Percentiles rank a stretch among this genome's conserved stretches.
These are phyloP conservation scores for Peromyscus nudipes DNA, from an alignment of 2,797 vertebrate species.

Conservation along the genomic window DNA sequence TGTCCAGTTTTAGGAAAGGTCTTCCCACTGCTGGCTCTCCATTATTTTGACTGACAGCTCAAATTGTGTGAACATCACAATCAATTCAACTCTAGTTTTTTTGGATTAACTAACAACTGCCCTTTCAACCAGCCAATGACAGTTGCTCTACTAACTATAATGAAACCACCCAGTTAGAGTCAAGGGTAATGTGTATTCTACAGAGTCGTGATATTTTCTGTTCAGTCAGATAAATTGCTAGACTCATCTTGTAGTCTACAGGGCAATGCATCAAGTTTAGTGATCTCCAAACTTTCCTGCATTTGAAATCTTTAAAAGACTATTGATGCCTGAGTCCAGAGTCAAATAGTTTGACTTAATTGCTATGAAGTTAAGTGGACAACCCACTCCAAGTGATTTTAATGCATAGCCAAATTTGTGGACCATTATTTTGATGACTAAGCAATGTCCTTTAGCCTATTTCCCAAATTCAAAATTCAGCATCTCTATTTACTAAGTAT, in stretches of 20 bases:
- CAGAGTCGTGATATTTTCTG: constrained; percentile 22
- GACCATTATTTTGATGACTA: not conserved
- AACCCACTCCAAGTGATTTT: constrained; percentile 16
- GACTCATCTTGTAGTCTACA: not conserved
- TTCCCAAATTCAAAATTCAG: constrained; percentile 35
- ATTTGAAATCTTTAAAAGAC: not conserved
- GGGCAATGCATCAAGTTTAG: not conserved
- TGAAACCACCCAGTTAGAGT: constrained; percentile 29
- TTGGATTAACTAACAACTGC: constrained; percentile 20
- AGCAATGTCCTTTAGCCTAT: not conserved
- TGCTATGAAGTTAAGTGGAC: not conserved
- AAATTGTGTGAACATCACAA: constrained; percentile 64
- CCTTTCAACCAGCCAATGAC: constrained; percentile 49
- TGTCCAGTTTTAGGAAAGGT: constrained; percentile 60
- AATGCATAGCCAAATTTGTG: not conserved
- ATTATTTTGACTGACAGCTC: constrained; percentile 74
- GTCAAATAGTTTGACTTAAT: constrained; percentile 5
- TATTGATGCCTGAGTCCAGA: not conserved
- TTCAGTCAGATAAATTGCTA: not conserved
- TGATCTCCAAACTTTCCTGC: not conserved
- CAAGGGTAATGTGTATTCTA: not conserved
- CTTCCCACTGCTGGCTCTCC: constrained; percentile 9
- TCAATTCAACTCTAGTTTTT: constrained; percentile 39
- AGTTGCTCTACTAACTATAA: not conserved
- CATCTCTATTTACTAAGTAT: not conserved